Percentiles rank a stretch among this genome's conserved stretches.
phyloP scores from a whole-genome alignment of 1,140 invertebrate species.

The Drosophila yakuba region DNA sequence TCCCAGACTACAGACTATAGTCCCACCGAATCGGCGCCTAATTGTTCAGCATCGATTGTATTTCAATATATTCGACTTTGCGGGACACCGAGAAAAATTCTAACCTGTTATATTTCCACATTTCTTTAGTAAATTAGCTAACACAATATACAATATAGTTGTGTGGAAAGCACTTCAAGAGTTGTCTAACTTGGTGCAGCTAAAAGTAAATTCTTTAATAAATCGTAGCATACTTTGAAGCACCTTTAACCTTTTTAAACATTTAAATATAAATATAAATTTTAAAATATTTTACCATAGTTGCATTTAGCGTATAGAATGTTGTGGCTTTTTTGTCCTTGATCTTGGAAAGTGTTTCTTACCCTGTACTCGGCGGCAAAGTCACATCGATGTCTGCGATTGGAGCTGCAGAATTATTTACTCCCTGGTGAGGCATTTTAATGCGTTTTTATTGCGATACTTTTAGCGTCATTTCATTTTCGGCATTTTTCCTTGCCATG shows the following conservation, averaged over 20 bases:
- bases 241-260: background rate
- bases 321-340: background rate
- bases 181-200: background rate
- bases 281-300: no score
- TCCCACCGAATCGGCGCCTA: constrained; percentile 55
- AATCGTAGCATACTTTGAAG: background rate
- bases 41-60: constrained; percentile 53
- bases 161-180: background rate
- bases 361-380: constrained; percentile 11
- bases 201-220: background rate
- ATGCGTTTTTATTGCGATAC: constrained; percentile 78
- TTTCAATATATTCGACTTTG: constrained; percentile 27
- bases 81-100: constrained; percentile 5
- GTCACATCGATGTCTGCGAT: constrained; percentile 23
- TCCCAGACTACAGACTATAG: constrained; percentile 44
- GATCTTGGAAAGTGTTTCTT: background rate
- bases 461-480: constrained; percentile 70
- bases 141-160: no score
- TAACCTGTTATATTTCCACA: background rate
- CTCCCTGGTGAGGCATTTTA: constrained; percentile 62
- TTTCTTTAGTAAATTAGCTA: no score
- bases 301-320: background rate
- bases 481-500: constrained; percentile 60
- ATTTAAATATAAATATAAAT: no score
- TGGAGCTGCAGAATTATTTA: constrained; percentile 54